Conservation (phyloP, 2,113 vertebrate genomes). For the Scomber japonicus region DNA sequence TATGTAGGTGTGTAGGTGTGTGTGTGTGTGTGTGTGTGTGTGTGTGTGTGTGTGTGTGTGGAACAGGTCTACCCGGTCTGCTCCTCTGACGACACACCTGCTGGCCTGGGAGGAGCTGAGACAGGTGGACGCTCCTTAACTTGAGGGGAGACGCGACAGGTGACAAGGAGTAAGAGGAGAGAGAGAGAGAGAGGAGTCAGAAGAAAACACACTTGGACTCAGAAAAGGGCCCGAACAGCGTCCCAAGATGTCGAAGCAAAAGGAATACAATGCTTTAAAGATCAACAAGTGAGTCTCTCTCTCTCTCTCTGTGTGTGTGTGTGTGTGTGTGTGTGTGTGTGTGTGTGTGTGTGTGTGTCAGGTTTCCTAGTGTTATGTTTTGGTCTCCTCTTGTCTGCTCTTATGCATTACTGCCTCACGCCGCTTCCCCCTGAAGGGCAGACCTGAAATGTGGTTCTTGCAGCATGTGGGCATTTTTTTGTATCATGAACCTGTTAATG, state of each 20-base stretch:
- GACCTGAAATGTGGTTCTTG: conserved; percentile 19
- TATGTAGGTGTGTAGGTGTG: no score
- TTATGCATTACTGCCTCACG: background rate
- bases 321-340: conserved; percentile 28
- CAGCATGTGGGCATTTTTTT: background rate
- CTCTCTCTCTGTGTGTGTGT: background rate
- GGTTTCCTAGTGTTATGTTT: background rate
- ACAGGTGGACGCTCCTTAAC: conserved; percentile 75
- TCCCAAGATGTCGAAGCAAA: conserved; percentile 77
- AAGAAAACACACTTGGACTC: conserved; percentile 35
- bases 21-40: no score
- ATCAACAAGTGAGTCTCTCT: conserved; percentile 79
- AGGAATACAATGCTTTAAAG: conserved; percentile 67
- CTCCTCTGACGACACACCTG: conserved; percentile 77
- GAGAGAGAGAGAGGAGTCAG: conserved; percentile 19
- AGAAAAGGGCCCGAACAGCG: conserved; percentile 18
- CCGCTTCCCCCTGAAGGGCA: background rate
- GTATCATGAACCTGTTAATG: background rate
- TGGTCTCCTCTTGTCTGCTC: background rate
- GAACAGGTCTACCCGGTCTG: conserved; percentile 84
- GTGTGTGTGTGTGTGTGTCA: conserved; percentile 27
- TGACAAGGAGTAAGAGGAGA: conserved; percentile 34
- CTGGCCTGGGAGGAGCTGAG: conserved; percentile 73
- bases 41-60: background rate
- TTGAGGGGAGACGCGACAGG: background rate